phyloP scores from a whole-genome alignment of 1,140 invertebrate genomes.

The Micrasema minimum region DNA sequence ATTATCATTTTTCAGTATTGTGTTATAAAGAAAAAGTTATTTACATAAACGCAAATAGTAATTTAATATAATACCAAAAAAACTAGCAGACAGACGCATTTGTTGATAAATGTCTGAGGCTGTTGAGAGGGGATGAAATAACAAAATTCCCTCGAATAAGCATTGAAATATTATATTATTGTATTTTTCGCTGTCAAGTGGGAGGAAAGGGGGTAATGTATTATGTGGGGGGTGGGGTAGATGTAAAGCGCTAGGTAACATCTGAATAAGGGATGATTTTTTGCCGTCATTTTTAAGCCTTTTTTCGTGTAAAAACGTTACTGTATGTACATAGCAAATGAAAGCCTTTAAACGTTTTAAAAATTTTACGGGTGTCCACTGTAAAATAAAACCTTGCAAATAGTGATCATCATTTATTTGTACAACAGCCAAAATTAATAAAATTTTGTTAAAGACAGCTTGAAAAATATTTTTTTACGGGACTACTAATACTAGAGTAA shows the following conservation, averaged over 20 bases:
- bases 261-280: conserved; percentile 1
- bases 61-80: background rate
- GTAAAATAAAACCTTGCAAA: too few relatives aligned
- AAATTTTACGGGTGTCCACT: too few relatives aligned
- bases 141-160: conserved; percentile 24
- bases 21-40: too few relatives aligned
- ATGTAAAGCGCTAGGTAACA: conserved; percentile 6
- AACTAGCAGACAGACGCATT: background rate
- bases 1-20: too few relatives aligned
- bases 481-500: too few relatives aligned
- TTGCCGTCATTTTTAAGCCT: conserved; percentile 3
- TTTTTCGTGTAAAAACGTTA: conserved; percentile 10
- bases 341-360: too few relatives aligned
- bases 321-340: too few relatives aligned
- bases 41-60: too few relatives aligned
- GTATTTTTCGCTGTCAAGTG: conserved; percentile 6
- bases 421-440: too few relatives aligned
- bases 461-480: too few relatives aligned
- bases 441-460: too few relatives aligned
- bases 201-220: background rate
- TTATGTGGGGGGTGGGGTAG: background rate
- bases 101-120: conserved; percentile 13
- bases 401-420: too few relatives aligned
- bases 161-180: conserved; percentile 26
- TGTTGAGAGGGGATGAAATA: background rate